A percentile compares a stretch with the other conserved stretches of the same genome.
Evolutionary conservation across 1,140 invertebrate species (phyloP).

Genomic region (Pomacea maculata): DNA sequence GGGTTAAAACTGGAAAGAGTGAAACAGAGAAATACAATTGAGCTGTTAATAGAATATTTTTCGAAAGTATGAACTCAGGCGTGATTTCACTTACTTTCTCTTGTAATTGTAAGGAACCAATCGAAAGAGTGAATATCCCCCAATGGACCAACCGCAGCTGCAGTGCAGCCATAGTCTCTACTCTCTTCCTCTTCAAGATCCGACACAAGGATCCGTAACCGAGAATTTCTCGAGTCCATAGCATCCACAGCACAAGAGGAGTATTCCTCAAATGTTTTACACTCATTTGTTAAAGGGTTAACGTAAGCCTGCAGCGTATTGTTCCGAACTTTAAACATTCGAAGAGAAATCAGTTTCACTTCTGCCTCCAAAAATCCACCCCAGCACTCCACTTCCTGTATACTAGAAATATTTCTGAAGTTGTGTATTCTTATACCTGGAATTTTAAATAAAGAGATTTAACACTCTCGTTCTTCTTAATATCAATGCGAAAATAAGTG

Average conservation of each 20-base stretch:
- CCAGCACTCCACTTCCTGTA: slow-evolving; percentile 20
- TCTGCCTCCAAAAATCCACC: slow-evolving; percentile 8
- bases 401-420: slow-evolving; percentile 11
- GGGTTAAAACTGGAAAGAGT: too few relatives aligned
- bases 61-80: not conserved
- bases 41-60: too few relatives aligned
- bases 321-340: not conserved
- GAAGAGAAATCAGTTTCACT: slow-evolving; percentile 11
- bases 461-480: too few relatives aligned
- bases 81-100: slow-evolving; percentile 1
- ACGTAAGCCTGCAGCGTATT: not conserved
- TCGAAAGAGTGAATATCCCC: not conserved
- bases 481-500: too few relatives aligned
- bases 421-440: not conserved
- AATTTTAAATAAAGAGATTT: not conserved
- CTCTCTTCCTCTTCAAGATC: slow-evolving; percentile 7
- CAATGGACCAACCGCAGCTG: not conserved
- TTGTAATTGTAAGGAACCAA: slow-evolving; percentile 4
- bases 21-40: too few relatives aligned
- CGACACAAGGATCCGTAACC: slow-evolving; percentile 6
- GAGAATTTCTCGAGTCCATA: not conserved
- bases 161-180: slow-evolving; percentile 10
- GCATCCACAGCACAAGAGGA: slow-evolving; percentile 2
- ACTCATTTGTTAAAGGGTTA: not conserved
- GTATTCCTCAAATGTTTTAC: slow-evolving; percentile 4